Percentiles rank a stretch among this genome's conserved stretches.
These are phyloP conservation scores for Corydoras sp. DNA, from an alignment of 2,113 vertebrate species.

Conservation along the genomic window DNA sequence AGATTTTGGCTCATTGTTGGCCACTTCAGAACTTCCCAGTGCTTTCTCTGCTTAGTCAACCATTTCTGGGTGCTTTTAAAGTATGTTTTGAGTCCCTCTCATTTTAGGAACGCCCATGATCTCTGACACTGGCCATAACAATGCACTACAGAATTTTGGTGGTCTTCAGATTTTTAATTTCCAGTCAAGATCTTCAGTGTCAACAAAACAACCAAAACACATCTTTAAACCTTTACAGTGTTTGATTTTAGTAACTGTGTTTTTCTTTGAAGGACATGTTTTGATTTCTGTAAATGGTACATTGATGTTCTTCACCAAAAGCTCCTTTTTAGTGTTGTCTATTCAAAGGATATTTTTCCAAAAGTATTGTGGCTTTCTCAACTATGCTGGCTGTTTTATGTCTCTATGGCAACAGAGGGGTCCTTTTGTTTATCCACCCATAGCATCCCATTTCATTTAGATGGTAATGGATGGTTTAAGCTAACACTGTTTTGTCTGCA, in stretches of 20 bases:
- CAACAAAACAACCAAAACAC: background rate
- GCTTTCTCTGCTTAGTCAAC: background rate
- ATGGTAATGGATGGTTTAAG: too few species aligned
- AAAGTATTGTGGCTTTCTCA: background rate
- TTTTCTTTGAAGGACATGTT: background rate
- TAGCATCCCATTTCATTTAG: background rate
- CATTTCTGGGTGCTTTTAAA: background rate
- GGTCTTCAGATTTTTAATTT: background rate
- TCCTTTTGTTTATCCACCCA: background rate
- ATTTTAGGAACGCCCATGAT: background rate
- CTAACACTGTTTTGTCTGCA: too few species aligned
- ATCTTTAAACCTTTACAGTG: background rate
- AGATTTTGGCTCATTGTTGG: background rate
- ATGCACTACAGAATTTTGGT: background rate
- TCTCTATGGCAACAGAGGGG: background rate
- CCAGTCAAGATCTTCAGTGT: background rate
- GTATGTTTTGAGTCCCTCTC: background rate
- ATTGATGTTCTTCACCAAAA: background rate
- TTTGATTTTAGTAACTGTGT: background rate
- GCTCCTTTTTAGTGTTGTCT: background rate
- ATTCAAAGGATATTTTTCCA: background rate
- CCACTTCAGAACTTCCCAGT: background rate
- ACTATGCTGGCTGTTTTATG: background rate
- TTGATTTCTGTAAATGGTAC: slow-evolving; percentile 1
- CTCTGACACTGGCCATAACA: background rate